Percentiles rank a stretch among this genome's conserved stretches.
Conservation (phyloP, 2,113 vertebrate species). For the Stomatorhinus ivindoensis region DNA sequence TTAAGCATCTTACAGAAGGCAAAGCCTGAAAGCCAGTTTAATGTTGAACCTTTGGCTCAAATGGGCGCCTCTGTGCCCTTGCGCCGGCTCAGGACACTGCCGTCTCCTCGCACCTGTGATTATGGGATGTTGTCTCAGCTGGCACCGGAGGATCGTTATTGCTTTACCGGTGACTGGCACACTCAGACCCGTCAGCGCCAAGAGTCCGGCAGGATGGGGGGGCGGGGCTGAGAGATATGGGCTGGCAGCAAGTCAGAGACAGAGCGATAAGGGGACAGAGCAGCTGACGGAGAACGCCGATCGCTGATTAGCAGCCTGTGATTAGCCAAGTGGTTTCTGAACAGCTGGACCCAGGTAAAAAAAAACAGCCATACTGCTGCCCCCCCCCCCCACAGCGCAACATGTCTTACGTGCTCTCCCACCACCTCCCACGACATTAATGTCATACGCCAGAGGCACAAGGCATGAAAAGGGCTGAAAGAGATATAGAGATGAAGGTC, state of each 20-base stretch:
- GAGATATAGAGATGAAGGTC: not conserved
- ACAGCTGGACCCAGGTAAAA: not conserved
- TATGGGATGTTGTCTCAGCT: not conserved
- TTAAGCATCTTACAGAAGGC: not conserved
- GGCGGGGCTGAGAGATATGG: not conserved
- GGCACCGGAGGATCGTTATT: not conserved
- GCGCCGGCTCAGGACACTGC: not conserved
- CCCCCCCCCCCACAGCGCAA: not conserved
- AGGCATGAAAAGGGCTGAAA: not conserved
- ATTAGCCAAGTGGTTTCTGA: not conserved
- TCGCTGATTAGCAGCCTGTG: not conserved
- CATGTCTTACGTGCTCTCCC: not conserved
- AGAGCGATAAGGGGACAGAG: not conserved
- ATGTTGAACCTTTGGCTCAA: not conserved
- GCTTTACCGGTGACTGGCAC: not conserved
- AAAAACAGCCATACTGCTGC: too few species aligned
- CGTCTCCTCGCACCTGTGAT: not conserved
- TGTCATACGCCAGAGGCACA: not conserved
- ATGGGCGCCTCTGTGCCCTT: not conserved
- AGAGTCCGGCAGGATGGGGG: not conserved
- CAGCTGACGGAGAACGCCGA: not conserved
- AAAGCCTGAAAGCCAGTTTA: not conserved
- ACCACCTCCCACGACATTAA: not conserved
- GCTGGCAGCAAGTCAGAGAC: not conserved
- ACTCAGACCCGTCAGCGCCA: not conserved